Evolutionary conservation across 2,888 invertebrate species (phyloP), one percentile per base, ranked within the genome.

Genomic region (Leucophenga maculata): DNA sequence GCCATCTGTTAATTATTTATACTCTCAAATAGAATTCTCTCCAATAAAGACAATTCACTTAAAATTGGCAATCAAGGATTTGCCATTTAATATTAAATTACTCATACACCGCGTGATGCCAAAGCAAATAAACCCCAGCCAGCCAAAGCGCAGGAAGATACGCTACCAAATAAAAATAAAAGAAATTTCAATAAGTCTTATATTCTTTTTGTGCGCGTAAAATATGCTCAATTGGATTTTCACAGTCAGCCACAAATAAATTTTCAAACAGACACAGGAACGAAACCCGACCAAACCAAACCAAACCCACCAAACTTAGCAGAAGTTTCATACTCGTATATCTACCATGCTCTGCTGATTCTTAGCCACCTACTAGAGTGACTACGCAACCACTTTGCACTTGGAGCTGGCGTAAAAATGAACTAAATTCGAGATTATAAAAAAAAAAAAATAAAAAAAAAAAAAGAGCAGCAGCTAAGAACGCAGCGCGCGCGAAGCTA

Each of bases 151-250:
- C 13, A 16, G 13, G 13, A 31, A 31, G 4, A 57, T 9, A 31
- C 11, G 6, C 18, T 54, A 11, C 11, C 20, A 54, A 54, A 54
- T 20, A 3, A 20, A 20, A 39, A 39, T 39, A 39, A 54, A 54
- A 54, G 20, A 54, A 54, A 18, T 22, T 22, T 60, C 60, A 60
- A 60, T 60, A 60, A 60, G 16, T 39, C 54, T 54, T 54, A 20
- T 54, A n/a, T 32, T 18, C 8, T 18, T 39, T 39, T 60, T 44
- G 32, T 6, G 16, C 32, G 39, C 39, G 20, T 18, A 64, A 64
- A 48, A 64, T 64, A 64, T 64, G 62, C 62, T 64, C 32, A 64
- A 64, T 64, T 64, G 62, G 62, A 16, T 64, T 64, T 64, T 48
- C 46, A 46, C 62, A 48, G 62, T 50, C 8, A 46, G 20, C 60